Evolutionary conservation across 2,888 invertebrate genomes (phyloP).

Genomic region (Acronicta alni): DNA sequence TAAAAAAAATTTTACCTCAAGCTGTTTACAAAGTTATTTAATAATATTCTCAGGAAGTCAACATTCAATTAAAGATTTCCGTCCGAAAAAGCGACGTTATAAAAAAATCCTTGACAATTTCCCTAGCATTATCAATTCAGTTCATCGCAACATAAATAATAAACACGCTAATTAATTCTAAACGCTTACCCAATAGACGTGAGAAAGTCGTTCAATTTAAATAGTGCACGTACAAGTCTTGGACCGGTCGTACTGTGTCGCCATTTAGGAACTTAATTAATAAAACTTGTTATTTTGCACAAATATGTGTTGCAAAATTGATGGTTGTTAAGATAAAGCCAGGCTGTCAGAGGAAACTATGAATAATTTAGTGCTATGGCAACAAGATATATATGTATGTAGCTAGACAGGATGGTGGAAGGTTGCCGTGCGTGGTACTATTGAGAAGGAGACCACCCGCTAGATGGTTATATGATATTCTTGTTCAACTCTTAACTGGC

Average conservation of each 20-base stretch:
- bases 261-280: conserved; percentile 30
- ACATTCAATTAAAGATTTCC: background rate
- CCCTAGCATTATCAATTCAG: conserved; percentile 5
- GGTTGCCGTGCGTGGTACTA: too few species aligned
- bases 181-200: conserved; percentile 18
- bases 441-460: too few species aligned
- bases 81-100: background rate
- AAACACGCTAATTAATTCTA: conserved; percentile 22
- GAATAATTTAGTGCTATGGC: background rate
- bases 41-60: background rate
- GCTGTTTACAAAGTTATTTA: too few species aligned
- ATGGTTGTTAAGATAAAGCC: conserved; percentile 3
- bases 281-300: conserved; percentile 43
- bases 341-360: background rate
- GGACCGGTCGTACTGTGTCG: conserved; percentile 29
- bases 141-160: conserved; percentile 26
- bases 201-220: conserved; percentile 43
- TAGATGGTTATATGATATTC: too few species aligned
- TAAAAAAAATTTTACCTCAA: too few species aligned
- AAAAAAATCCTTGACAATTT: conserved; percentile 5
- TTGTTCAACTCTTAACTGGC: too few species aligned
- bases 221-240: conserved; percentile 26
- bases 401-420: too few species aligned
- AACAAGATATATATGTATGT: background rate
- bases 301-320: conserved; percentile 9